A percentile compares a stretch with the other conserved stretches of the same genome.
Conservation (phyloP, 2,113 vertebrate genomes). For the Megaceryle maxima region DNA sequence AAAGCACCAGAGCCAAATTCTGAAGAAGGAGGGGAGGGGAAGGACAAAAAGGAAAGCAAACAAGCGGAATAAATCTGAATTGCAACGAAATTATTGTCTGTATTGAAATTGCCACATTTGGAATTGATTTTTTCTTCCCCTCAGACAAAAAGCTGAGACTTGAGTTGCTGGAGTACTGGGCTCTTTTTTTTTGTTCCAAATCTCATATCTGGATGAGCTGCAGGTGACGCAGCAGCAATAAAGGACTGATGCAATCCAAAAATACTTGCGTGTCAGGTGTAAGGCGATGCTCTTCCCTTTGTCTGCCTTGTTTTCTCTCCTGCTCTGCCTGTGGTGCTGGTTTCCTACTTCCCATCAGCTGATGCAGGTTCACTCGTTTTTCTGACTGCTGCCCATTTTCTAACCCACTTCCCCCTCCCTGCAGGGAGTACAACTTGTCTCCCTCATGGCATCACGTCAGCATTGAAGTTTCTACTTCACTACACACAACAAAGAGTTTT, state of each 20-base stretch:
- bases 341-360: neutral
- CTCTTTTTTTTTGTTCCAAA: neutral
- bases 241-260: neutral
- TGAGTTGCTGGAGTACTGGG: neutral
- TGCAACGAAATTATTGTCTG: neutral
- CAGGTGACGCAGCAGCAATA: neutral
- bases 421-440: neutral
- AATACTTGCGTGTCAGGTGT: neutral
- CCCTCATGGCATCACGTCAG: rapidly evolving
- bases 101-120: constrained; percentile 44
- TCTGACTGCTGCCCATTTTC: neutral
- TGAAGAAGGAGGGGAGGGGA: neutral
- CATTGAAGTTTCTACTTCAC: neutral
- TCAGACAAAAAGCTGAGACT: neutral
- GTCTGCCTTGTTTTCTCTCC: neutral
- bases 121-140: neutral
- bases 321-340: neutral
- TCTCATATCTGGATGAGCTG: neutral
- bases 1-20: neutral
- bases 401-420: neutral
- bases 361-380: neutral
- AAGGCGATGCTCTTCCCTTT: neutral
- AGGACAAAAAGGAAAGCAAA: neutral
- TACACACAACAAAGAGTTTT: rapidly evolving
- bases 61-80: neutral